Base-by-base conservation (phyloP, 2,113 vertebrate species). In the Mus spicilegus region DNA sequence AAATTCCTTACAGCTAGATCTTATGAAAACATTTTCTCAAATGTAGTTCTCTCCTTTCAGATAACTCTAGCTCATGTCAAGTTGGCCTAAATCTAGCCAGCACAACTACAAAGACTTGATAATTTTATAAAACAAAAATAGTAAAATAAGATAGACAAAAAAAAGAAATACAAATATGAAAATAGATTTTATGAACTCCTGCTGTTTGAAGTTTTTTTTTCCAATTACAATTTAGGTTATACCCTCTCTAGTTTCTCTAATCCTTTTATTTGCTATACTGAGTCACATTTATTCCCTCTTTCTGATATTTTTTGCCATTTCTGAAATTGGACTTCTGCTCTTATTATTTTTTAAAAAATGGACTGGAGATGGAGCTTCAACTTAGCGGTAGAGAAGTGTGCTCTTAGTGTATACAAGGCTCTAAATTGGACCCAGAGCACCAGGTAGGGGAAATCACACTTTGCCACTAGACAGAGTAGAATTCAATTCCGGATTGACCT, bases 101-200 rank as follows among this genome's bases (percentile, higher is more conserved):
- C 13, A 46, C 56, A 39, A 72, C 19, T 92, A 67, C 30, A 13
- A 28, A 89, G n/a, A 3, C 8, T 92, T 88, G 51, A 61, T 80
- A 90, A 87, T 80, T 96, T 87, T 85, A 4, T 88, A 65, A 93
- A 95, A 65, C 16, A 30, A 94, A 89, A 84, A 76, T 12, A 36
- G 19, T n/a, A 70, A 93, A 20, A 5, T 85, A 87, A 10, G 80
- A 93, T 90, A 8, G 51, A 11, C 54, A 91, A 46, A 91, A 95
- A 95, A 88, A 39, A 56, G n/a, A 93, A 20, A 36, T 54, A 46
- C 16, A 65, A 95, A 84, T 75, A 26, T 82, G 54, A 91, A 88
- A 92, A 75, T 80, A 70, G 87, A 87, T 67, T 90, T 90, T 81
- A 36, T 90, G 5, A 78, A 51, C 20, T 80, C 12, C 65, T 95